Evolutionary conservation across 1,140 invertebrate species (phyloP), one percentile per base, ranked within the genome.

Genomic region (Leptopilina boulardi): DNA sequence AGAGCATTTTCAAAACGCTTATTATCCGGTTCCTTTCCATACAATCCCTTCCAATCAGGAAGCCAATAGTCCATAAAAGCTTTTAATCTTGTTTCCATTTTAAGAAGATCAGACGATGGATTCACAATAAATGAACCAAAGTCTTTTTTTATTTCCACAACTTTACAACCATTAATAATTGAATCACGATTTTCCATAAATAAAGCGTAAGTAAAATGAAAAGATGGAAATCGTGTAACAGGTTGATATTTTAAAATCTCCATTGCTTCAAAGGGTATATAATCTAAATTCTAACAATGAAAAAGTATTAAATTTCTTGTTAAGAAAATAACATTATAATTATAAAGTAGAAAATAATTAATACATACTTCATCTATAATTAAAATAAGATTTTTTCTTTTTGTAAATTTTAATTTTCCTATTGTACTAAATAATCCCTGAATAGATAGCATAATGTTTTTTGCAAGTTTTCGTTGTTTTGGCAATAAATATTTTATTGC

Each of bases 231-330:
- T 66, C 96, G 91, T 11, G 93, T 93, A 0, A 96, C 92, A 9
- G 95, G 93, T 71, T 95, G 92, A 38, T 92, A 85, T 70, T 89
- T 89, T 10, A 96, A 81, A 4, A 94, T 88, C 5, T 93, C 91
- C 71, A 96, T 89, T 74, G 93, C 93, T 89, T 97, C 96, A 93
- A 95, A 96, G 0, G 95, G 95, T 75, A 96, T 91, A 71, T 92
- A 91, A 88, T 96, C 95, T 34, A 96, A 85, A 70, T 91, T 89
- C 95, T 96, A 85, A 75, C 26, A 73, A 54, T n/a, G n/a, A 77
- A 30, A 1, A 54, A 42, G 10, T 73, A 23, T 73, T 51, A 72
- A 44, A 10, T n/a, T 2, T 42, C 18, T 42, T 15, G 78, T 73
- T 75, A 4, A 56, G 8, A 21, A 0, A 23, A 23, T 3, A 80